These are phyloP conservation scores for Argyra leucocephala DNA, from an alignment of 2,888 invertebrate genomes.

Conservation along the genomic window DNA sequence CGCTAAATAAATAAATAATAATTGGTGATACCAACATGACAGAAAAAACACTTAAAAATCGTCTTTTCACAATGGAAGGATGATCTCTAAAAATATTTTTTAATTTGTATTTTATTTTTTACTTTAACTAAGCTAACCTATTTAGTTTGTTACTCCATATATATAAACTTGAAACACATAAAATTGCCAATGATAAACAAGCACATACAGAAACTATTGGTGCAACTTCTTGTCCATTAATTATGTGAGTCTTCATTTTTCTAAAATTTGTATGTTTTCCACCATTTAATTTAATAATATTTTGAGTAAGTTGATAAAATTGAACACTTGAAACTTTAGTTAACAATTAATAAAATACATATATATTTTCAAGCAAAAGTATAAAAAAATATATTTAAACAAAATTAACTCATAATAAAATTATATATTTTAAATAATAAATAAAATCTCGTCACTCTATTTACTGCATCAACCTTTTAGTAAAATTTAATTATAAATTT, in stretches of 20 bases:
- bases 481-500: too few relatives aligned
- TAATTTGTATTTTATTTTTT: slow-evolving; percentile 10
- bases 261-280: not conserved
- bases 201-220: slow-evolving; percentile 53
- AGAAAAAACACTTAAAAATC: slow-evolving; percentile 75
- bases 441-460: too few relatives aligned
- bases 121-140: slow-evolving; percentile 49
- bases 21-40: slow-evolving; percentile 73
- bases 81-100: slow-evolving; percentile 60
- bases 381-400: too few relatives aligned
- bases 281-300: too few relatives aligned
- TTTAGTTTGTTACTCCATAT: slow-evolving; percentile 69
- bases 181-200: slow-evolving; percentile 65
- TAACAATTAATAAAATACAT: too few relatives aligned
- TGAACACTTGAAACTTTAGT: not conserved
- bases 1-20: slow-evolving; percentile 63
- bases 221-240: not conserved
- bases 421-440: too few relatives aligned
- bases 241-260: not conserved
- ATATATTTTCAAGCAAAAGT: too few relatives aligned
- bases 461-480: too few relatives aligned
- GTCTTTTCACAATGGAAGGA: slow-evolving; percentile 74
- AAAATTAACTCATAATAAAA: too few relatives aligned
- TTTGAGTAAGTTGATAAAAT: too few relatives aligned
- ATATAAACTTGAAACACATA: slow-evolving; percentile 80